A percentile compares a stretch with the other conserved stretches of the same genome.
Conservation (phyloP, 2,113 vertebrate species). For the Centropus unirufus region DNA sequence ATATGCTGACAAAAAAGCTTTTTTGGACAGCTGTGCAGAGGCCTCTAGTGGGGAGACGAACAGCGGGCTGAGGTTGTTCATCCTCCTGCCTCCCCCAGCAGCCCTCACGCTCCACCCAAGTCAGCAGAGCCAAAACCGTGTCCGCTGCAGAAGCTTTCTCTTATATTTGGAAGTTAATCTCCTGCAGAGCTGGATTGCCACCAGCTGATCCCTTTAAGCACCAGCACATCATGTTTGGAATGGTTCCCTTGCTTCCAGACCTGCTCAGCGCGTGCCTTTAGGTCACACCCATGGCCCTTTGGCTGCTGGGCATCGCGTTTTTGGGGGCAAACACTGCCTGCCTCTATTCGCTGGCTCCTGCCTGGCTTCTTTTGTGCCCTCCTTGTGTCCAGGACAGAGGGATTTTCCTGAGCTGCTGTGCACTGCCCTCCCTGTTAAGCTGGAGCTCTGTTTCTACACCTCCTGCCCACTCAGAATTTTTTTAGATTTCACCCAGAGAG, state of each 20-base stretch:
- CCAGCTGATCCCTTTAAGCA: conserved; percentile 61
- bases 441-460: neutral
- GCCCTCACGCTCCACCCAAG: neutral
- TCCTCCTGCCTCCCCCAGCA: neutral
- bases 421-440: neutral
- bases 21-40: conserved; percentile 53
- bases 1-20: conserved; percentile 63
- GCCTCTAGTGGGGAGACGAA: conserved; percentile 55
- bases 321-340: neutral
- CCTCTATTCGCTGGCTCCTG: neutral
- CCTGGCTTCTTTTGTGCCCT: neutral
- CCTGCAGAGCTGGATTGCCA: conserved; percentile 53
- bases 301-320: neutral
- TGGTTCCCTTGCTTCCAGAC: conserved; percentile 39
- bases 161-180: conserved; percentile 48
- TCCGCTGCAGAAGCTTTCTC: conserved; percentile 21
- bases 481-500: conserved; percentile 30
- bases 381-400: neutral
- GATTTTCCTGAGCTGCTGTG: neutral
- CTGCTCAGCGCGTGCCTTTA: neutral
- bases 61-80: conserved; percentile 2
- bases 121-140: conserved; percentile 35
- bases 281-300: neutral
- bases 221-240: conserved; percentile 28
- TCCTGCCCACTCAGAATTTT: neutral